A percentile compares a stretch with the other conserved stretches of the same genome.
These are phyloP conservation scores for Lomographa bimaculata DNA, from an alignment of 2,888 invertebrate genomes.

Conservation along the genomic window DNA sequence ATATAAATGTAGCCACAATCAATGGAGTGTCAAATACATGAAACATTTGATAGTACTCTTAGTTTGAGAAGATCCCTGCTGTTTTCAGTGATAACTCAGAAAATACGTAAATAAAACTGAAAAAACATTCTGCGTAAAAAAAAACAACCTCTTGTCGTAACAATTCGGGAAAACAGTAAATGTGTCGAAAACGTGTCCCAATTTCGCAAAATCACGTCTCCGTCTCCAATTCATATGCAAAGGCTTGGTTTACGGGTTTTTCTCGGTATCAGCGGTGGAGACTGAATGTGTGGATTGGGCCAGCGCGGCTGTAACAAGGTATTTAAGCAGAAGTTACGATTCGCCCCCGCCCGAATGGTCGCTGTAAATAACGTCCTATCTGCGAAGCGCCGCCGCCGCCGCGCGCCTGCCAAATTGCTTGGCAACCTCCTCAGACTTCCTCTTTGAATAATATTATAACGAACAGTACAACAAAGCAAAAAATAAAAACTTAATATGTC, in stretches of 20 bases:
- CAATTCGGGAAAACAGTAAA: conserved; percentile 15
- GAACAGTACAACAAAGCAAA: conserved; percentile 66
- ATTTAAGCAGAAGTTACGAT: conserved; percentile 76
- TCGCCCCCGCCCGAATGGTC: conserved; percentile 61
- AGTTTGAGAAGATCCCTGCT: too few relatives aligned
- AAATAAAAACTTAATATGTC: conserved; percentile 56
- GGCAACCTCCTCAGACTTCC: conserved; percentile 76
- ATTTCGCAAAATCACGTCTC: conserved; percentile 24
- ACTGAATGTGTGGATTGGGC: conserved; percentile 45
- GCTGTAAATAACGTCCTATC: conserved; percentile 75
- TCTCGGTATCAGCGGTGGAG: conserved; percentile 41
- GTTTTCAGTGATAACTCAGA: too few relatives aligned
- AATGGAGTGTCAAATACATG: too few relatives aligned
- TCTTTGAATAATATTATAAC: conserved; percentile 77
- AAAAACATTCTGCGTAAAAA: too few relatives aligned
- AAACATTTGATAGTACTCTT: too few relatives aligned
- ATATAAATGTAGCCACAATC: too few relatives aligned
- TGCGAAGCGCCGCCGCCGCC: conserved; percentile 56
- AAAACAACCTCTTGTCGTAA: too few relatives aligned
- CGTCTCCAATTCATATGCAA: conserved; percentile 30
- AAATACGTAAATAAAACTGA: too few relatives aligned
- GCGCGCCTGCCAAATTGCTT: conserved; percentile 76
- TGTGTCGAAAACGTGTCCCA: conserved; percentile 22
- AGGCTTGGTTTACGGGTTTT: conserved; percentile 45
- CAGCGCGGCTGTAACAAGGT: conserved; percentile 60